phyloP scores from a whole-genome alignment of 2,797 vertebrate genomes.

The Paratrypauchen microcephalus region DNA sequence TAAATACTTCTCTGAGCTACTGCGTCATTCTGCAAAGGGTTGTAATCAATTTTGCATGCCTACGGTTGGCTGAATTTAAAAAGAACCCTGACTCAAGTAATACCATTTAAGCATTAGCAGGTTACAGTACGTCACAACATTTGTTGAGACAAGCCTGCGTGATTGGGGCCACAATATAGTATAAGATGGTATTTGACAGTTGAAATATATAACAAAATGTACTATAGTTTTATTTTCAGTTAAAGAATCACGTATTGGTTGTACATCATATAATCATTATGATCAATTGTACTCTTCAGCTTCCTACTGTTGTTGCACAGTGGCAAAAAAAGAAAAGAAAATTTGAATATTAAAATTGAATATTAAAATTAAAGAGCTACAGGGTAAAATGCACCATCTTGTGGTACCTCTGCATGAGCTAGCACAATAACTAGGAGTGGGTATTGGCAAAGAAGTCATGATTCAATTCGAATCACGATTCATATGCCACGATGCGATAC shows the following conservation, averaged over 20 bases:
- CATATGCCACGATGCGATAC: too few species aligned
- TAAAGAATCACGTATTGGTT: too few species aligned
- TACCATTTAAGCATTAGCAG: neutral
- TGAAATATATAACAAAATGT: too few species aligned
- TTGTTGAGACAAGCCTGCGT: neutral
- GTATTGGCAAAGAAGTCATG: too few species aligned
- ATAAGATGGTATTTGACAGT: neutral
- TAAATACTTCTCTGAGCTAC: conserved; percentile 13
- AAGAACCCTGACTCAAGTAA: neutral
- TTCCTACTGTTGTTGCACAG: too few species aligned
- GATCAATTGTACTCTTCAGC: too few species aligned
- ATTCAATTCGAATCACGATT: too few species aligned
- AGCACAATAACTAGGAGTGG: neutral
- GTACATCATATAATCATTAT: too few species aligned
- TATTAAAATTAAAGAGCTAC: too few species aligned
- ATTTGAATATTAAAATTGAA: too few species aligned
- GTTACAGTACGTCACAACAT: neutral
- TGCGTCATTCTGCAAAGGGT: conserved; percentile 5
- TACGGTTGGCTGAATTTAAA: neutral
- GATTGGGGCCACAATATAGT: neutral
- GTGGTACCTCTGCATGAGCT: neutral
- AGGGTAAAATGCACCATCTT: neutral
- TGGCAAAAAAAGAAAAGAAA: too few species aligned
- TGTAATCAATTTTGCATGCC: neutral
- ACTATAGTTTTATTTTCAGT: too few species aligned